Conservation (phyloP, 2,797 vertebrate genomes). For the Nyctalus aviator region DNA sequence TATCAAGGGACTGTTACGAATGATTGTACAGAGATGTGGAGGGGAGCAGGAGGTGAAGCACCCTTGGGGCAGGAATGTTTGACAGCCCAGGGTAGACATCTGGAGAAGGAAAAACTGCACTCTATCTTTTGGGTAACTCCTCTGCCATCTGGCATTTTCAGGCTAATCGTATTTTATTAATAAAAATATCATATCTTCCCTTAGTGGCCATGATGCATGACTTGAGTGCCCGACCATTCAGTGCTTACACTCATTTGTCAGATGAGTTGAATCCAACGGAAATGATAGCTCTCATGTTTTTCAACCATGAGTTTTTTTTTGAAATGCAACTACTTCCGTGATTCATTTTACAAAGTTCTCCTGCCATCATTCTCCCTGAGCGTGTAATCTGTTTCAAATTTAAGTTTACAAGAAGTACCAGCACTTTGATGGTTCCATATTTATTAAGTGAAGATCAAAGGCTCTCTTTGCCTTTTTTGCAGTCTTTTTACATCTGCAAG, state of each 20-base stretch:
- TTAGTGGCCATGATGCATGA: not conserved
- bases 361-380: not conserved
- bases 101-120: not conserved
- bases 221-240: not conserved
- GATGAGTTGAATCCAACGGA: not conserved
- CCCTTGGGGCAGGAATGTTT: not conserved
- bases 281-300: constrained; percentile 32
- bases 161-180: constrained; percentile 1
- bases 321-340: not conserved
- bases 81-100: too few relatives aligned
- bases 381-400: constrained; percentile 77
- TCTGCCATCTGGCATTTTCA: not conserved
- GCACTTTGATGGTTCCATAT: constrained; percentile 64
- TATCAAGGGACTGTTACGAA: not conserved
- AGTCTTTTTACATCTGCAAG: constrained; percentile 63
- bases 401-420: constrained; percentile 65
- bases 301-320: constrained; percentile 5
- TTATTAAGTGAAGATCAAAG: constrained; percentile 80
- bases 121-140: not conserved
- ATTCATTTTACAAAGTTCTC: constrained; percentile 57
- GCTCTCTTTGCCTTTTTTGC: constrained; percentile 37
- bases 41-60: not conserved
- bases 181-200: not conserved
- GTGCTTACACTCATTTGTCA: not conserved
- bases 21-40: not conserved